Evolutionary conservation across 2,888 invertebrate genomes (phyloP), one percentile per base, ranked within the genome.

Genomic region (Mantis religiosa): DNA sequence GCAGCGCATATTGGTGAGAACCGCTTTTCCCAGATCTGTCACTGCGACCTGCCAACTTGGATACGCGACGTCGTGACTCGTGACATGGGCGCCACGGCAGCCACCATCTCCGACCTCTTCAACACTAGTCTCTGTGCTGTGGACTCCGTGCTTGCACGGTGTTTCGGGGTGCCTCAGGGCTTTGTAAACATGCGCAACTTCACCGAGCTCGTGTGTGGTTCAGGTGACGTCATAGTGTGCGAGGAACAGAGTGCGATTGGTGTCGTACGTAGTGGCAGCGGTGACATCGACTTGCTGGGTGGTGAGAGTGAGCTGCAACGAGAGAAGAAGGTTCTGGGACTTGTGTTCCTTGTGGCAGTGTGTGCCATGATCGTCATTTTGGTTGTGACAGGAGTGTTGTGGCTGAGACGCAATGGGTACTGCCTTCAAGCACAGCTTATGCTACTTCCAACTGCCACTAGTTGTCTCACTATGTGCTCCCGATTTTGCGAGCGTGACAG

Each of bases 161-260:
- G 97, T 92, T 96, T 96, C 91, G 95, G 95, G 90, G 93, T 96
- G 12, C 94, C 94, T 0, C 95, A 95, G 91, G 96, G 95, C 84
- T 95, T 95, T 89, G 94, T 96, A 92, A 92, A 94, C 88, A 94
- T 96, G 91, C 92, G 94, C 83, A 96, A 96, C 91, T 96, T 95
- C 91, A 94, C 95, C 0, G 94, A 94, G 83, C 93, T 94, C 84
- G 94, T 96, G 27, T 96, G 96, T 91, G 94, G 92, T 7, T 91
- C 93, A 34, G 93, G 93, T 12, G 93, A 93, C 20, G 93, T 93
- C 25, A 94, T 96, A 54, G 93, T 94, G 90, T 96, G 96, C 91
- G 95, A 95, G 91, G 94, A 94, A 20, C 82, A 87, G 27, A 87
- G 88, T 85, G 82, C 71, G n/a, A 54, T 83, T 30, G 28, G 47